These are phyloP conservation scores for Microplitis deprimator DNA, from an alignment of 2,888 invertebrate genomes.

Conservation along the genomic window DNA sequence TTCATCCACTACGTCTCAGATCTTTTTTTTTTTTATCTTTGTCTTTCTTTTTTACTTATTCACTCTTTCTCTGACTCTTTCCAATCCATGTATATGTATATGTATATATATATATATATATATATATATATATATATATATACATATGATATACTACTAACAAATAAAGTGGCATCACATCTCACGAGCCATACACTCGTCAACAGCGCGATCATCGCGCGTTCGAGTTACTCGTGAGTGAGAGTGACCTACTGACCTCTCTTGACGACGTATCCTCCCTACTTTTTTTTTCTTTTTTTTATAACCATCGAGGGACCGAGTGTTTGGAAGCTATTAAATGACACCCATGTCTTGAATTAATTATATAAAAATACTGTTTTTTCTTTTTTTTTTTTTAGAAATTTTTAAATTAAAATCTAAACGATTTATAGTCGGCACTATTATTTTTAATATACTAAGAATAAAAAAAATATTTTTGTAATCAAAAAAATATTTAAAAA, in stretches of 20 bases:
- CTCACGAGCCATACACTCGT: neutral
- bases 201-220: slow-evolving; percentile 27
- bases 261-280: slow-evolving; percentile 42
- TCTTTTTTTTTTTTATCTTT: neutral
- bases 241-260: slow-evolving; percentile 70
- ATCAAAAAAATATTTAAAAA: too few relatives aligned
- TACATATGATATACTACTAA: neutral
- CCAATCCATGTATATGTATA: neutral
- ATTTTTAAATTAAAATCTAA: neutral
- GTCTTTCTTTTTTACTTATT: neutral
- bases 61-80: neutral
- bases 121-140: too few relatives aligned
- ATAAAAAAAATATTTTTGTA: too few relatives aligned
- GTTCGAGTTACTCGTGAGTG: slow-evolving; percentile 55
- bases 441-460: too few relatives aligned
- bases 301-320: slow-evolving; percentile 5
- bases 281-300: slow-evolving; percentile 23
- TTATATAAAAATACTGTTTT: neutral
- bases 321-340: slow-evolving; percentile 9
- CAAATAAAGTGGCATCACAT: too few relatives aligned
- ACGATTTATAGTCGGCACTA: too few relatives aligned
- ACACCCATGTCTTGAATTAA: neutral
- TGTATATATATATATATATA: too few relatives aligned
- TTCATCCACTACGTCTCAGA: neutral
- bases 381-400: neutral